Percentiles rank a stretch among this genome's conserved stretches.
Evolutionary conservation across 2,113 vertebrate genomes (phyloP).

Genomic region (Campylorhamphus procurvoides): DNA sequence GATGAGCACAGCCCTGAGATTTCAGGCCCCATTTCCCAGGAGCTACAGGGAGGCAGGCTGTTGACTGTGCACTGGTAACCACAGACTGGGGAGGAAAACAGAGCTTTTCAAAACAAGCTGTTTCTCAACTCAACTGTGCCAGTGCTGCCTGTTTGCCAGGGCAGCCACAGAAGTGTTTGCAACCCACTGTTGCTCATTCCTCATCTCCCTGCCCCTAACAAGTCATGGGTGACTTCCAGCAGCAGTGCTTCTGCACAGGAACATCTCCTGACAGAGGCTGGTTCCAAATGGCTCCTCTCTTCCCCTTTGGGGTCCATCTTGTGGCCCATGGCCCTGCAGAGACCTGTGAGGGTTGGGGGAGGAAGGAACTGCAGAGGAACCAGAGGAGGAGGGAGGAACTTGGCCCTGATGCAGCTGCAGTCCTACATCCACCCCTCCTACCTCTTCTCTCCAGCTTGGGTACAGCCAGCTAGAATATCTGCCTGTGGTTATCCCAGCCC

Average conservation of each 20-base stretch:
- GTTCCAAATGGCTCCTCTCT: neutral
- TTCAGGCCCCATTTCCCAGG: neutral
- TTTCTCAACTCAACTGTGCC: neutral
- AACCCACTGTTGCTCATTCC: neutral
- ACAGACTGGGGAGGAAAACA: neutral
- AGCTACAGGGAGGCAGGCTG: neutral
- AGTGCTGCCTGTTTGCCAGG: neutral
- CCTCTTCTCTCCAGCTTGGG: neutral
- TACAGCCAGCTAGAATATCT: neutral
- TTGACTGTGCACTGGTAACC: neutral
- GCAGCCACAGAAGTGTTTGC: neutral
- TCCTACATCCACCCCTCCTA: neutral
- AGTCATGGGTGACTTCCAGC: rapidly evolving
- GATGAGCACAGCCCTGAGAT: neutral
- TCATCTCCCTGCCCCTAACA: neutral
- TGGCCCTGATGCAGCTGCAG: neutral
- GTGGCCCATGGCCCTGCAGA: neutral
- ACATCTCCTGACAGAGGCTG: neutral
- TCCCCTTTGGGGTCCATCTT: neutral
- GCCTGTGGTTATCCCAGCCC: neutral
- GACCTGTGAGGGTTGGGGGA: neutral
- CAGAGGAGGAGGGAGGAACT: neutral
- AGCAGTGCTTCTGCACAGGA: neutral
- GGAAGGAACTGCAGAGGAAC: neutral
- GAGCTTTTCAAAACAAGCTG: neutral